Evolutionary conservation across 2,113 vertebrate species (phyloP), one percentile per base, ranked within the genome.

Genomic region (Corythornis vintsioides): DNA sequence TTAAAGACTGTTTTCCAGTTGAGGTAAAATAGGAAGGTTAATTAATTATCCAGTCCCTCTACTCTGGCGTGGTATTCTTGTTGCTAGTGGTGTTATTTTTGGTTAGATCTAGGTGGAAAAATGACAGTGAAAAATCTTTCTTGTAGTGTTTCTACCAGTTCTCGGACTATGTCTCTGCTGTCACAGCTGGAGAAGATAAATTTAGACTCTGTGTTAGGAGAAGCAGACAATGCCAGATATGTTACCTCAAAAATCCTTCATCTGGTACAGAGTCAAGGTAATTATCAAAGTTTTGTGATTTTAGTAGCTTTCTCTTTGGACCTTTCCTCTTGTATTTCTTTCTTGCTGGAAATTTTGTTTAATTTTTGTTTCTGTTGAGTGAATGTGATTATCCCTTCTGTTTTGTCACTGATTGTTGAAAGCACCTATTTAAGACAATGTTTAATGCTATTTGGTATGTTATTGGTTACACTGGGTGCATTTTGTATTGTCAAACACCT

Each of bases 241-340:
- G 85, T 99, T 96, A 99, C 99, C 21, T 97, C 98, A 94, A 99
- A 98, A 97, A 99, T 99, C 82, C 98, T 99, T 92, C 99, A 99
- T 96, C 97, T 99, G 97, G 98, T 98, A 88, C 99, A 99, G 97
- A 99, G 99, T 80, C 99, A 99, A 97, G 99, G 99, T 99, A 97
- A 95, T 55, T 79, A 60, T 16, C 65, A 57, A 53, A 47, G 47
- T 22, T 89, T 60, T 83, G 11, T 71, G 42, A 9, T 20, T 86
- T 93, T 69, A 47, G 10, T 85, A 28, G 17, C 70, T 93, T n/a
- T 65, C 5, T 2, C 52, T 83, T 40, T 53, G 38, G 78, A 11
- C 3, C 5, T 69, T 57, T 7, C 9, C 63, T 45, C 7, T 56
- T 76, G 3, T 35, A 10, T 74, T 26, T 88, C 13, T 75, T 59